Evolutionary conservation across 1,140 invertebrate genomes (phyloP).

Genomic region (Drosophila nebulosa): DNA sequence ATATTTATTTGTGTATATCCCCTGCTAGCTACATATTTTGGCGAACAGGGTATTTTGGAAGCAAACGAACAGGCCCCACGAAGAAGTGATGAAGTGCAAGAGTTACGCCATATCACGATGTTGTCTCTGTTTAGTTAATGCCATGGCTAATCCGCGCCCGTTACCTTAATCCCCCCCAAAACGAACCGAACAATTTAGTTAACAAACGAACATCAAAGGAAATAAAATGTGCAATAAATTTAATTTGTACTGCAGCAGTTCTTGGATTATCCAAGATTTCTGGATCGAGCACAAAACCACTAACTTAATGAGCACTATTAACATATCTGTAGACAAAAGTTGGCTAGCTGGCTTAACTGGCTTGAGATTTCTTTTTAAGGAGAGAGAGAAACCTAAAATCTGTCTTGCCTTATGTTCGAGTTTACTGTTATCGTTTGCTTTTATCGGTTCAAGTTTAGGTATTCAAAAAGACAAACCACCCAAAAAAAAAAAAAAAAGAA

Average conservation of each 20-base stretch:
- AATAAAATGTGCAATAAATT: conserved; percentile 80
- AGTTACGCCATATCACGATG: conserved; percentile 76
- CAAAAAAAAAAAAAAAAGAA: conserved; percentile 10
- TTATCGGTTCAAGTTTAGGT: conserved; percentile 63
- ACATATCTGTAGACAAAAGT: neutral
- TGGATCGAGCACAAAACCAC: neutral
- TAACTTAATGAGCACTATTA: too few relatives aligned
- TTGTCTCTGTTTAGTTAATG: conserved; percentile 71
- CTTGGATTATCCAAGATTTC: conserved; percentile 37
- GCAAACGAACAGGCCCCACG: neutral
- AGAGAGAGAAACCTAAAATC: conserved; percentile 31
- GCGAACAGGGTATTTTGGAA: neutral
- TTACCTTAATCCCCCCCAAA: conserved; percentile 71
- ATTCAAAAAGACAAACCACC: conserved; percentile 48
- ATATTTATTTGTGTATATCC: too few relatives aligned
- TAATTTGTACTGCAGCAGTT: conserved; percentile 60
- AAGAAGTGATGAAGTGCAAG: conserved; percentile 69
- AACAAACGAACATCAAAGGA: conserved; percentile 79
- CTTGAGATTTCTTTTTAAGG: neutral
- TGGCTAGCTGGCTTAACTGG: neutral
- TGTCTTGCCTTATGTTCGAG: conserved; percentile 32
- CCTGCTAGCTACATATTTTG: too few relatives aligned
- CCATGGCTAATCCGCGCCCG: conserved; percentile 70
- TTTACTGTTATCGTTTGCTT: conserved; percentile 60
- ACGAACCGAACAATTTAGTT: conserved; percentile 64